Conservation (phyloP, 2,797 vertebrate species). For the Falco naumanni region DNA sequence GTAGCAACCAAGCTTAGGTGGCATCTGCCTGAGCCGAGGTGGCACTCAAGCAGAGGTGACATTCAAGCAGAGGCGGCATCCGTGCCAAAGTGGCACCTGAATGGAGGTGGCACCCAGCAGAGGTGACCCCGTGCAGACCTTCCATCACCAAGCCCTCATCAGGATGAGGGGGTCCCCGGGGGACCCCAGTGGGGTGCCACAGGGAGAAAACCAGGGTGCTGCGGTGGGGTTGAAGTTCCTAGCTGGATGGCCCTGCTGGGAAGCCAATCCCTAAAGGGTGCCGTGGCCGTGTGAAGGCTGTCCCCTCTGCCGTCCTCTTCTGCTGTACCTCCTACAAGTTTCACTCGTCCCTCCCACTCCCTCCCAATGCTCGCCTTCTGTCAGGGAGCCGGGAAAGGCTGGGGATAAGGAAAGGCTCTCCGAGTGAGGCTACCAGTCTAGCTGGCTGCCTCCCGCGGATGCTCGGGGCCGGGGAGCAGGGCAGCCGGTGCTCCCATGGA, state of each 20-base stretch:
- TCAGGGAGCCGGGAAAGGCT: slow-evolving; percentile 66
- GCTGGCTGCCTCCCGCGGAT: slow-evolving; percentile 64
- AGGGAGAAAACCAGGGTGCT: not conserved
- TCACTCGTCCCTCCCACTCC: slow-evolving; percentile 77
- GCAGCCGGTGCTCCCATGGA: slow-evolving; percentile 80
- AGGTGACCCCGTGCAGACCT: not conserved
- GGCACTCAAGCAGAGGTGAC: not conserved
- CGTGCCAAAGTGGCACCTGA: not conserved
- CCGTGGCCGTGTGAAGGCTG: not conserved
- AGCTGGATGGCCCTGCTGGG: not conserved
- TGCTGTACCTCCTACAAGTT: slow-evolving; percentile 35
- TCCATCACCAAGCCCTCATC: not conserved
- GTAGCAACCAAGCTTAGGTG: too few relatives aligned
- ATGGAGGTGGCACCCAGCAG: not conserved
- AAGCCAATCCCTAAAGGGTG: slow-evolving; percentile 34
- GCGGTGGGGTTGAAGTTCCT: not conserved
- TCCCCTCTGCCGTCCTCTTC: not conserved
- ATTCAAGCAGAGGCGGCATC: not conserved
- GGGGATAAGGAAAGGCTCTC: slow-evolving; percentile 63
- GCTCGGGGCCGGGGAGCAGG: not conserved
- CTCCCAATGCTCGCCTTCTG: slow-evolving; percentile 64
- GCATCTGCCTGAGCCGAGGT: not conserved
- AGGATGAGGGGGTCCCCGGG: rapidly evolving
- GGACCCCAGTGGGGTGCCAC: not conserved
- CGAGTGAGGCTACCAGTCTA: slow-evolving; percentile 74